phyloP scores from a whole-genome alignment of 2,797 vertebrate genomes.

The Austrolebias charrua region DNA sequence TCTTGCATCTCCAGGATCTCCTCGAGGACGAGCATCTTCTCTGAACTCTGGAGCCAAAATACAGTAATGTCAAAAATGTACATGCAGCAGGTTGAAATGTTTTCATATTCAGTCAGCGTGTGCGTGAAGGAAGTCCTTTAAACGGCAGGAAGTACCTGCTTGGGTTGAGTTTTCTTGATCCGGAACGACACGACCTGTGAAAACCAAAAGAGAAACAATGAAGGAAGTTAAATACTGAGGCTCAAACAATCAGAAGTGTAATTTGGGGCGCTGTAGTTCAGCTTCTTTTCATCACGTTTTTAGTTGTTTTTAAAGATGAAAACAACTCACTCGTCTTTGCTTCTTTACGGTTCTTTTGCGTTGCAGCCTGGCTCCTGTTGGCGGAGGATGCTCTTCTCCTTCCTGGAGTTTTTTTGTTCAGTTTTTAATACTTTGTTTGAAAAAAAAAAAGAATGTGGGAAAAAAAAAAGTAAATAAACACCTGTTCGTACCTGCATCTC shows the following conservation, averaged over 20 bases:
- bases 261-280: no score
- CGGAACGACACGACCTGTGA: constrained; percentile 72
- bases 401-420: constrained; percentile 40
- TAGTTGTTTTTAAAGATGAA: no score
- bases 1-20: constrained; percentile 67
- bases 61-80: background rate
- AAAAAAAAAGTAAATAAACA: no score
- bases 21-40: constrained; percentile 36
- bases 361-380: constrained; percentile 42
- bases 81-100: background rate
- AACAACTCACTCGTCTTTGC: constrained; percentile 57
- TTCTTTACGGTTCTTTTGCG: constrained; percentile 63
- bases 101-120: background rate
- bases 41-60: constrained; percentile 37
- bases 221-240: background rate
- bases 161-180: constrained; percentile 69
- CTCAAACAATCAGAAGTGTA: no score
- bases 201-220: background rate
- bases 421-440: no score
- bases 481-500: constrained; percentile 54
- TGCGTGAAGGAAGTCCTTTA: background rate
- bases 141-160: constrained; percentile 44
- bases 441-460: no score
- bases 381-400: constrained; percentile 28
- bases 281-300: no score